phyloP scores from a whole-genome alignment of 2,797 vertebrate species.

The Myoxocephalus aenaeus region DNA sequence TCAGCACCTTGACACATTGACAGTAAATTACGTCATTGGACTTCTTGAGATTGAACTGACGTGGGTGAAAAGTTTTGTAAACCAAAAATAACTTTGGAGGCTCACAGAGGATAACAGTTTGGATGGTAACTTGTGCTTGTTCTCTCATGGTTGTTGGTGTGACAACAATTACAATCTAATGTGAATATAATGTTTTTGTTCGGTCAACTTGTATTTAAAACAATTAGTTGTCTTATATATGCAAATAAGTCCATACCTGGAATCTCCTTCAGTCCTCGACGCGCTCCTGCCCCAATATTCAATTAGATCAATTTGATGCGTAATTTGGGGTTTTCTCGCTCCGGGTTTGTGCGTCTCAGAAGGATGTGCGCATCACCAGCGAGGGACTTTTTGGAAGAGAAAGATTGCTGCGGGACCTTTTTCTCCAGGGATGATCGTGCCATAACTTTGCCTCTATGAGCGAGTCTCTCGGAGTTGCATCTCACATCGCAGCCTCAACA shows the following conservation, averaged over 20 bases:
- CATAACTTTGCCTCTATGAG: conserved; percentile 71
- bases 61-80: conserved; percentile 28
- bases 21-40: conserved; percentile 12
- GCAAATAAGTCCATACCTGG: conserved; percentile 51
- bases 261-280: conserved; percentile 17
- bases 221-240: neutral
- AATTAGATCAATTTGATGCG: conserved; percentile 51
- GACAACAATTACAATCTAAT: neutral
- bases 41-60: neutral
- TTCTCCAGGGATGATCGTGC: conserved; percentile 56
- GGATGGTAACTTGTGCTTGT: neutral
- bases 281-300: neutral
- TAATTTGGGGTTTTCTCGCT: conserved; percentile 45
- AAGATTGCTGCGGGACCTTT: conserved; percentile 42
- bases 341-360: conserved; percentile 50
- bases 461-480: conserved; percentile 52
- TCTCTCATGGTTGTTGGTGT: neutral
- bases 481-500: conserved; percentile 60
- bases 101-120: neutral
- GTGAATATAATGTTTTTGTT: neutral
- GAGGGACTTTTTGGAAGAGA: conserved; percentile 33
- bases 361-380: conserved; percentile 43
- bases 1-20: conserved; percentile 4
- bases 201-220: neutral
- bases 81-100: neutral